Evolutionary conservation across 2,888 invertebrate genomes (phyloP).

Genomic region (Andrena bicolor): DNA sequence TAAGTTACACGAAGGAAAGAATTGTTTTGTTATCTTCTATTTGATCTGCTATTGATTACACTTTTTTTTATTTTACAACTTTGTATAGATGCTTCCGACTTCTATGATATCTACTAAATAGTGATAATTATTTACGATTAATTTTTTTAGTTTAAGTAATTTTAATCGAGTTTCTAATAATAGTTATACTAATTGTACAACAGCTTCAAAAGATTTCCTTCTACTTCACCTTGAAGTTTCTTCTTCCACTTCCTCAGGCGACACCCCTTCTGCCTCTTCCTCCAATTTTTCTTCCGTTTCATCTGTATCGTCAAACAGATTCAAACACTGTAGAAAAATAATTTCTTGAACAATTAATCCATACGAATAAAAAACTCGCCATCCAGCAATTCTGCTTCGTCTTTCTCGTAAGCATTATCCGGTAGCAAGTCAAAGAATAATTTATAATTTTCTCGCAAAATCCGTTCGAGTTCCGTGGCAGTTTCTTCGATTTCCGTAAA

Average conservation of each 20-base stretch:
- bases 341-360: neutral
- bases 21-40: too few species aligned
- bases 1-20: too few species aligned
- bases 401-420: conserved; percentile 74
- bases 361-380: neutral
- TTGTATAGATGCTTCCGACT: too few species aligned
- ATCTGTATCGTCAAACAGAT: neutral
- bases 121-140: too few species aligned
- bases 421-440: conserved; percentile 89
- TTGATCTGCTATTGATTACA: too few species aligned
- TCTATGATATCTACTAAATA: too few species aligned
- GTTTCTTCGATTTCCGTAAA: conserved; percentile 86
- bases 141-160: too few species aligned
- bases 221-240: conserved; percentile 8
- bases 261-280: neutral
- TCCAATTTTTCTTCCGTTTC: neutral
- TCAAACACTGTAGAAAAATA: neutral
- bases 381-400: conserved; percentile 34
- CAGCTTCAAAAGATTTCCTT: neutral
- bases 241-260: conserved; percentile 6
- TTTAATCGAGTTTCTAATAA: too few species aligned
- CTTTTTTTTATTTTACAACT: too few species aligned
- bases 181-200: too few species aligned
- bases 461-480: conserved; percentile 86
- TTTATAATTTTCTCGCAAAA: conserved; percentile 89